Conservation (phyloP, 2,888 invertebrate genomes). For the Euplagia quadripunctaria region DNA sequence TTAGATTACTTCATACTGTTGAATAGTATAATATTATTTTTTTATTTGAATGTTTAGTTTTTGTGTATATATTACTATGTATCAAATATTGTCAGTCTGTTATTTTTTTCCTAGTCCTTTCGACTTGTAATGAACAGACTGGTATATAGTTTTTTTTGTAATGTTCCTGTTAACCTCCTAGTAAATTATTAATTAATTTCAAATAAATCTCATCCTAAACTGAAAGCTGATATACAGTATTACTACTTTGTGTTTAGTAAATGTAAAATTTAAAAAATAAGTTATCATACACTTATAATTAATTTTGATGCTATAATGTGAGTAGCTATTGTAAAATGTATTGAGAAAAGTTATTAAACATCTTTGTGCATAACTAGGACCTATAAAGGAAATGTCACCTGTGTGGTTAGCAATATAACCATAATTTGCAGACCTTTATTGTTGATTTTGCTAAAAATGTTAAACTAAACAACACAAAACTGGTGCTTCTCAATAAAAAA, state of each 20-base stretch:
- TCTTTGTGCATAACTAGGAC: not conserved
- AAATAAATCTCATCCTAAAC: constrained; percentile 31
- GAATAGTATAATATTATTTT: constrained; percentile 39
- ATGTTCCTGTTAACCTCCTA: constrained; percentile 58
- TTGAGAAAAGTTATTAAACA: not conserved
- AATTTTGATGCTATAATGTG: not conserved
- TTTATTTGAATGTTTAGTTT: constrained; percentile 44
- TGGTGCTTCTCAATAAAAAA: constrained; percentile 32
- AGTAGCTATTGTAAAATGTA: constrained; percentile 1
- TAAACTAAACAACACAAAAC: constrained; percentile 10
- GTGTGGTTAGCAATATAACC: not conserved
- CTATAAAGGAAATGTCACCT: not conserved
- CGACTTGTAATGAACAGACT: constrained; percentile 22
- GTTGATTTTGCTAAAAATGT: not conserved
- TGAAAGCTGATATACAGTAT: constrained; percentile 52
- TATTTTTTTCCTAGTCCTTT: constrained; percentile 39
- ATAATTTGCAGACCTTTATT: not conserved
- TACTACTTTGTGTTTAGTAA: constrained; percentile 24
- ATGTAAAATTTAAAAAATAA: not conserved
- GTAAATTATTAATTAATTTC: constrained; percentile 42
- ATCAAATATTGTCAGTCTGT: constrained; percentile 38
- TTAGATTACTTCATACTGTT: constrained; percentile 35
- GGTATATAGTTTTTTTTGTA: constrained; percentile 32
- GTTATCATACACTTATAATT: not conserved
- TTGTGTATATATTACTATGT: constrained; percentile 21